Evolutionary conservation across 2,113 vertebrate species (phyloP).

Genomic region (Nibea coibor): DNA sequence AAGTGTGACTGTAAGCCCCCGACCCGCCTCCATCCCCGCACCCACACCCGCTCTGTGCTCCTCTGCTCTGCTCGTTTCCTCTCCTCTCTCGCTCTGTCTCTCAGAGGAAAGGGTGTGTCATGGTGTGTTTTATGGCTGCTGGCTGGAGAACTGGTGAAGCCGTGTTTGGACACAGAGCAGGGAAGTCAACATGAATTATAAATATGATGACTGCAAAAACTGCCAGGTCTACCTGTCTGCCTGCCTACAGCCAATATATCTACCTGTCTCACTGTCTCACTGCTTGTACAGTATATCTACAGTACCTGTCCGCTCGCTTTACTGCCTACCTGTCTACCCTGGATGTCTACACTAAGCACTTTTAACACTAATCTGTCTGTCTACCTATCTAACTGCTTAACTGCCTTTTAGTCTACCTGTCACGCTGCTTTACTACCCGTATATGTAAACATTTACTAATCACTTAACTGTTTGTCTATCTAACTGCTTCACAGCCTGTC

Average conservation of each 20-base stretch:
- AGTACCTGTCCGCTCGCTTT: neutral
- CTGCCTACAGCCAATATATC: slow-evolving; percentile 35
- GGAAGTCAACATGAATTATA: slow-evolving; percentile 74
- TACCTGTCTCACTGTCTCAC: neutral
- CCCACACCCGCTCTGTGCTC: slow-evolving; percentile 25
- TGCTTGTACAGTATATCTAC: no score
- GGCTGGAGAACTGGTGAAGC: slow-evolving; percentile 59
- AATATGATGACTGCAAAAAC: slow-evolving; percentile 73
- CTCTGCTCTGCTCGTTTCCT: slow-evolving; percentile 62
- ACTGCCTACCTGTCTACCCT: neutral
- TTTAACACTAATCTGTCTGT: neutral
- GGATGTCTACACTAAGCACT: no score
- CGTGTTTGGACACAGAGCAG: slow-evolving; percentile 60
- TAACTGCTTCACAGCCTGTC: neutral
- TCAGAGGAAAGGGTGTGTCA: slow-evolving; percentile 60
- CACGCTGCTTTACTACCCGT: neutral
- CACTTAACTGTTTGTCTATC: no score
- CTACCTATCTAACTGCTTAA: neutral
- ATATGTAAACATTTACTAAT: no score
- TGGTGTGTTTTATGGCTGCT: slow-evolving; percentile 74
- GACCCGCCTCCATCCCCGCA: no score
- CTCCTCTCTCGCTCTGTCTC: slow-evolving; percentile 35
- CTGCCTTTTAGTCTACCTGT: neutral
- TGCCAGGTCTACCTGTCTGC: slow-evolving; percentile 34
- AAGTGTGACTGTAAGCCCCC: slow-evolving; percentile 25